These are phyloP conservation scores for Drosophila insularis DNA, from an alignment of 1,140 invertebrate species.

Conservation along the genomic window DNA sequence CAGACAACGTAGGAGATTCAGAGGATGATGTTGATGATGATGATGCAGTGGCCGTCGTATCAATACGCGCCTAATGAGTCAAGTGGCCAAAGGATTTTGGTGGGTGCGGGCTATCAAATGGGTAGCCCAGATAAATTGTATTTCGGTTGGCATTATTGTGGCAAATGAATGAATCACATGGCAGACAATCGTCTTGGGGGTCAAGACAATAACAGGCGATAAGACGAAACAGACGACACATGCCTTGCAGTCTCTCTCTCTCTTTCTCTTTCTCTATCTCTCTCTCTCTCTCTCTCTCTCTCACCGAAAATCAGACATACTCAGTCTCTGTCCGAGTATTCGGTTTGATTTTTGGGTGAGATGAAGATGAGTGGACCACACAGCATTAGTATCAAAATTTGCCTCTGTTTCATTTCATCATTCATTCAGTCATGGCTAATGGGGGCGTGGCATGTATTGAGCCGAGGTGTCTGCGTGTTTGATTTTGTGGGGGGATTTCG, in stretches of 20 bases:
- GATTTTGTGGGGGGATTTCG: slow-evolving; percentile 13
- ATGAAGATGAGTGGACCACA: slow-evolving; percentile 60
- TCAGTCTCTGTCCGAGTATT: background rate
- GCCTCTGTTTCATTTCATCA: slow-evolving; percentile 42
- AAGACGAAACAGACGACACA: slow-evolving; percentile 29
- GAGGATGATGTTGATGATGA: slow-evolving; percentile 13
- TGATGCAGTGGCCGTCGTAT: slow-evolving; percentile 51
- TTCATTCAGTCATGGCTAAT: slow-evolving; percentile 45
- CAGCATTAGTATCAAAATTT: slow-evolving; percentile 45
- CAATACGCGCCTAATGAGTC: slow-evolving; percentile 76
- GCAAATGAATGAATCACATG: slow-evolving; percentile 73
- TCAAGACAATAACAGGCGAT: slow-evolving; percentile 54
- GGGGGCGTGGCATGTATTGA: slow-evolving; percentile 52
- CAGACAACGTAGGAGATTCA: slow-evolving; percentile 57
- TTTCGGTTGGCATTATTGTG: slow-evolving; percentile 57
- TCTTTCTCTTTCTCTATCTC: too few species aligned
- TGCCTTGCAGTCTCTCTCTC: slow-evolving; percentile 23
- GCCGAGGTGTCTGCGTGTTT: slow-evolving; percentile 37
- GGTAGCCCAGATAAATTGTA: slow-evolving; percentile 71
- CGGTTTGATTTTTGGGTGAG: background rate
- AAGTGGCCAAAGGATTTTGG: slow-evolving; percentile 75
- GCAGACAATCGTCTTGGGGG: slow-evolving; percentile 56
- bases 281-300: too few species aligned
- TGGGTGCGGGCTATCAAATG: slow-evolving; percentile 64
- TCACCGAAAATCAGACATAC: background rate